Evolutionary conservation across 2,797 vertebrate species (phyloP).

Genomic region (Diplodus puntazzo): DNA sequence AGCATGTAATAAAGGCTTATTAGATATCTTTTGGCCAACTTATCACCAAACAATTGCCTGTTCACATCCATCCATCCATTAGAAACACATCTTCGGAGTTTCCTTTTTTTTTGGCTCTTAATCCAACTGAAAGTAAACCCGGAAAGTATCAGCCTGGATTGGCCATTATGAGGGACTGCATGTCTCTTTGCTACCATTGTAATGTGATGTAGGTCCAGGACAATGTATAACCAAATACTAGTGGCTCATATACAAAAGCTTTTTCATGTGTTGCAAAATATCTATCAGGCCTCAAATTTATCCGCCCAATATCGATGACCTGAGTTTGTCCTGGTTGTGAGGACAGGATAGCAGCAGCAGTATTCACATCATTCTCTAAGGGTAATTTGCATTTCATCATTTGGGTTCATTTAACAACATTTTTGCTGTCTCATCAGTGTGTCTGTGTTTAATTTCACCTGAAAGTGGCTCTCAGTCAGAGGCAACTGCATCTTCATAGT

Average conservation of each 20-base stretch:
- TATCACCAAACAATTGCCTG: background rate
- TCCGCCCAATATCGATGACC: background rate
- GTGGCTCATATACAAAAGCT: background rate
- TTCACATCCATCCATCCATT: too few relatives aligned
- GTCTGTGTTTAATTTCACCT: slow-evolving; percentile 19
- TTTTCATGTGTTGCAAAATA: too few relatives aligned
- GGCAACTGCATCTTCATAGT: background rate
- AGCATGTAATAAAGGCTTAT: background rate
- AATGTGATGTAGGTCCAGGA: too few relatives aligned
- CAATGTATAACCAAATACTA: background rate
- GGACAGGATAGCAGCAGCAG: background rate
- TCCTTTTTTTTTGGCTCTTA: background rate
- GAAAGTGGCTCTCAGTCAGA: slow-evolving; percentile 7
- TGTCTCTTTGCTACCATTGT: too few relatives aligned
- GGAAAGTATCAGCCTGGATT: too few relatives aligned
- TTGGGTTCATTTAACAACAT: slow-evolving; percentile 44
- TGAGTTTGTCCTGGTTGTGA: background rate
- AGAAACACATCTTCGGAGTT: background rate
- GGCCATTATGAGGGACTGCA: background rate
- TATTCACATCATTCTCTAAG: background rate
- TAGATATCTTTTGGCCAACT: background rate
- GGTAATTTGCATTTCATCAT: slow-evolving; percentile 29
- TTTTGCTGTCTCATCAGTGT: slow-evolving; percentile 26
- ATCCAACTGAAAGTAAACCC: background rate
- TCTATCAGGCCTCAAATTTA: too few relatives aligned